Conservation (phyloP, 2,888 invertebrate genomes). For the Melanostoma mellinum region DNA sequence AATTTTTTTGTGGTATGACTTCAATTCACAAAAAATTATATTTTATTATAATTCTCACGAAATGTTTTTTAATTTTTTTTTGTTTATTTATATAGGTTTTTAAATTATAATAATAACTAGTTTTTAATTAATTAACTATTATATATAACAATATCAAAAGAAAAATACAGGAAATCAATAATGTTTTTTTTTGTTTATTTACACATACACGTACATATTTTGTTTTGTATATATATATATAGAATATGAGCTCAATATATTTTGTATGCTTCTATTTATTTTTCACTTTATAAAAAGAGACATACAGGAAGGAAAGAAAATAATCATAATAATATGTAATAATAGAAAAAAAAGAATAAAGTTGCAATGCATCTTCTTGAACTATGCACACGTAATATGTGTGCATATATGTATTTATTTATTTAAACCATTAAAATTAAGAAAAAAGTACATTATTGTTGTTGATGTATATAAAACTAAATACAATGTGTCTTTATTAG, state of each 20-base stretch:
- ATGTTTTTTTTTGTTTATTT: constrained; percentile 37
- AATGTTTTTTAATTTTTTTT: constrained; percentile 56
- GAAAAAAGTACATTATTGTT: constrained; percentile 44
- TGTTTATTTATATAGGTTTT: constrained; percentile 63
- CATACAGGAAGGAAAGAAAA: constrained; percentile 25
- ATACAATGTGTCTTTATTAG: constrained; percentile 32
- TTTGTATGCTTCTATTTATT: constrained; percentile 23
- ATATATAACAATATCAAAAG: constrained; percentile 69
- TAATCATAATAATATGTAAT: constrained; percentile 23
- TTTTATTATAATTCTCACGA: constrained; percentile 74
- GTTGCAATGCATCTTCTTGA: background rate
- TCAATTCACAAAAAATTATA: constrained; percentile 72
- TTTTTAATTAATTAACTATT: constrained; percentile 64
- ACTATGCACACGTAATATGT: constrained; percentile 13
- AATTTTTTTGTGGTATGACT: constrained; percentile 73
- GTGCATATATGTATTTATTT: constrained; percentile 19
- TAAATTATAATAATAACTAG: constrained; percentile 69
- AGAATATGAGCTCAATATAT: constrained; percentile 27
- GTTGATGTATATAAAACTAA: constrained; percentile 45
- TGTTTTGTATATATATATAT: constrained; percentile 9
- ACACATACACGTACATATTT: constrained; percentile 37
- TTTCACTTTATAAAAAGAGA: constrained; percentile 37
- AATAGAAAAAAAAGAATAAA: constrained; percentile 37
- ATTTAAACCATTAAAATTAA: constrained; percentile 44
- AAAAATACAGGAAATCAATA: constrained; percentile 57